Evolutionary conservation across 2,113 vertebrate genomes (phyloP).

Genomic region (Eleginops maclovinus): DNA sequence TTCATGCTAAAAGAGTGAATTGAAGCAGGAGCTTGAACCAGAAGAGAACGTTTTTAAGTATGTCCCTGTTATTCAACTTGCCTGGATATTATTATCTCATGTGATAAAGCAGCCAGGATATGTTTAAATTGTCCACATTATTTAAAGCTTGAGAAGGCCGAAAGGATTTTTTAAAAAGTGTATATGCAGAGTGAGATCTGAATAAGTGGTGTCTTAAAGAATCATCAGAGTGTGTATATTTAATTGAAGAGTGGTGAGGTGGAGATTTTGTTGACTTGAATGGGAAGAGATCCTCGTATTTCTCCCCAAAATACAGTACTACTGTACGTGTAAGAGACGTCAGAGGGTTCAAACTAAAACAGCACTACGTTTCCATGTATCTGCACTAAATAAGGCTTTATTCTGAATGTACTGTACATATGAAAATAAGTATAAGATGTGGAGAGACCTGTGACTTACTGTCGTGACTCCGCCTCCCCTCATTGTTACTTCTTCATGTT

Average conservation of each 20-base stretch:
- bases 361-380: constrained; percentile 70
- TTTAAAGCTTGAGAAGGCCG: not conserved
- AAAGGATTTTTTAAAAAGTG: constrained; percentile 11
- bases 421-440: constrained; percentile 58
- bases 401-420: constrained; percentile 83
- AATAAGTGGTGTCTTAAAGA: constrained; percentile 30
- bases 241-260: constrained; percentile 6
- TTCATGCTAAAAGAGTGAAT: constrained; percentile 9
- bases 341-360: constrained; percentile 52
- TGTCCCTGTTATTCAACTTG: constrained; percentile 29
- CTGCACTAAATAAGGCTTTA: constrained; percentile 82
- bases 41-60: not conserved
- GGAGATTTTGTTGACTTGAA: constrained; percentile 32
- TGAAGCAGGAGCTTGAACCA: constrained; percentile 17
- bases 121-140: constrained; percentile 14
- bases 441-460: constrained; percentile 61
- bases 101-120: constrained; percentile 25
- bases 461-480: constrained; percentile 44
- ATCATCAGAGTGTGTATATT: constrained; percentile 25
- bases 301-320: constrained; percentile 11
- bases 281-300: constrained; percentile 21
- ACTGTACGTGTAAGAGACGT: constrained; percentile 35
- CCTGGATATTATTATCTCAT: constrained; percentile 12
- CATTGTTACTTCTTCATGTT: constrained; percentile 51
- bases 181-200: constrained; percentile 42